A percentile compares a stretch with the other conserved stretches of the same genome.
phyloP scores from a whole-genome alignment of 2,888 invertebrate genomes.

The Oscheius sp. region DNA sequence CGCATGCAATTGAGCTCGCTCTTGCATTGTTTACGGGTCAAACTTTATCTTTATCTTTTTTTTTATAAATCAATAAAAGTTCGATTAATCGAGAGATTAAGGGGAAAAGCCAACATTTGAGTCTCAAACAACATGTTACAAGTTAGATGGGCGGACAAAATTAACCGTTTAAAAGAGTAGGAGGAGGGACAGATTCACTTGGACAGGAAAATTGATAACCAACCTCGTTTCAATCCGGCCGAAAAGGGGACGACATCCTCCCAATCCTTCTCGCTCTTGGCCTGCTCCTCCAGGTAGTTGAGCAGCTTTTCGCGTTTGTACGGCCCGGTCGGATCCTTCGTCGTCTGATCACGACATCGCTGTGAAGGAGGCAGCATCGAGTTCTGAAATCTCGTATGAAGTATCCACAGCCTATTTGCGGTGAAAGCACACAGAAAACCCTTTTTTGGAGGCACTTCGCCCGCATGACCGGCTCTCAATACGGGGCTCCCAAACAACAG shows the following conservation, averaged over 20 bases:
- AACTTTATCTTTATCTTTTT: too few relatives aligned
- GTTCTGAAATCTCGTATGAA: slow-evolving; percentile 81
- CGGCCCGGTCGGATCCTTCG: slow-evolving; percentile 93
- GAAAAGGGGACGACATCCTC: slow-evolving; percentile 94
- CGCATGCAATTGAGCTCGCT: too few relatives aligned
- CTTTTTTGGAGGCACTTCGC: not conserved
- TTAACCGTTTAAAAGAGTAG: too few relatives aligned
- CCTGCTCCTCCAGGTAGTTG: slow-evolving; percentile 96
- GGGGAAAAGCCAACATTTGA: too few relatives aligned
- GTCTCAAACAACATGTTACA: too few relatives aligned
- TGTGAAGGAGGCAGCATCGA: slow-evolving; percentile 94
- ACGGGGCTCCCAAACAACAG: not conserved
- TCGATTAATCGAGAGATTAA: too few relatives aligned
- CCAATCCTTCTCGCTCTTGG: slow-evolving; percentile 95
- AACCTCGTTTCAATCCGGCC: slow-evolving; percentile 89
- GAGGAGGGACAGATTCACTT: too few relatives aligned
- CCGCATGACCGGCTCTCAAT: slow-evolving; percentile 23
- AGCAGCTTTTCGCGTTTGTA: slow-evolving; percentile 89
- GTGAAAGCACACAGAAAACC: not conserved
- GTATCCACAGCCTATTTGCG: not conserved
- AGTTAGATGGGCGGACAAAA: too few relatives aligned
- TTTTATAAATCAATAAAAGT: too few relatives aligned
- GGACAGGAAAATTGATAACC: slow-evolving; percentile 70
- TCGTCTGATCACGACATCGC: slow-evolving; percentile 94
- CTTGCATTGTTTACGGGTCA: too few relatives aligned